These are phyloP conservation scores for Microctenopoma lineatum DNA, from an alignment of 2,797 vertebrate genomes.

Conservation along the genomic window DNA sequence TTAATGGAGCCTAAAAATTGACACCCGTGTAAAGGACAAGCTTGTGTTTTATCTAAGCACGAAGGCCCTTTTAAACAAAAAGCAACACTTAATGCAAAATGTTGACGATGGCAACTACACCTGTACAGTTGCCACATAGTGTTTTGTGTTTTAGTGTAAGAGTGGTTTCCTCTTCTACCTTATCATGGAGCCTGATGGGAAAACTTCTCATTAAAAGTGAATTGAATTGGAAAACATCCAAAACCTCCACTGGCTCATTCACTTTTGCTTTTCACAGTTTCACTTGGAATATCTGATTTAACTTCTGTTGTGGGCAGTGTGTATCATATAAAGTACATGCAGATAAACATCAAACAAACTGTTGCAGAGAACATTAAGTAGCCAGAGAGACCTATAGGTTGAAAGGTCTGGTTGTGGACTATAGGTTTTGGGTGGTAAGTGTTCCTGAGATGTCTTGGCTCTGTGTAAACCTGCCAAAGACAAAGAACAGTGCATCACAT, in stretches of 20 bases:
- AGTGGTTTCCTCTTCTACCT: constrained; percentile 13
- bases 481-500: too few relatives aligned
- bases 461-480: too few relatives aligned
- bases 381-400: too few relatives aligned
- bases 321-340: background rate
- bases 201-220: constrained; percentile 26
- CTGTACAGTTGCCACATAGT: background rate
- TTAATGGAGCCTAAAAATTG: background rate
- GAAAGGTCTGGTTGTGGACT: too few relatives aligned
- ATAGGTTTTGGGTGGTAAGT: background rate
- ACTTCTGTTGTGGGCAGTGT: background rate
- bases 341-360: background rate
- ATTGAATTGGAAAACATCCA: background rate
- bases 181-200: constrained; percentile 5
- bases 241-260: background rate
- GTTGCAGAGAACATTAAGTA: background rate
- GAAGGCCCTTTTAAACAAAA: background rate
- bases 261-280: background rate
- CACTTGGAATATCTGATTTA: background rate
- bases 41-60: background rate
- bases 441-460: background rate
- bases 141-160: background rate
- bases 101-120: background rate
- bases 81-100: background rate
- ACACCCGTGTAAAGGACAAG: background rate